These are phyloP conservation scores for Blastobasis lacticolella DNA, from an alignment of 2,888 invertebrate genomes.

Conservation along the genomic window DNA sequence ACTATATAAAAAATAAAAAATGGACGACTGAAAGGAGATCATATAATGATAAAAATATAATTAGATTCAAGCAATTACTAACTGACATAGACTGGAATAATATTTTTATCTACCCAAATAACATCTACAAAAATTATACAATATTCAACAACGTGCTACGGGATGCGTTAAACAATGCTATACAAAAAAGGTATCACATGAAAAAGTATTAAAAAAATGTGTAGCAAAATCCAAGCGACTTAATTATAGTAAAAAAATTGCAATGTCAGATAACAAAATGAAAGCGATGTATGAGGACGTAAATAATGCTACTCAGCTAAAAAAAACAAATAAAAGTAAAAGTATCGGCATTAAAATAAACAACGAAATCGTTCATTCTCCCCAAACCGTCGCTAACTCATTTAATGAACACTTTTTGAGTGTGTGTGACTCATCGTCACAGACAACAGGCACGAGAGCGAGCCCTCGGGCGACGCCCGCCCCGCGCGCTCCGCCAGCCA, in stretches of 20 bases:
- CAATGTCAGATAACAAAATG: constrained; percentile 4
- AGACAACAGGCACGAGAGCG: background rate
- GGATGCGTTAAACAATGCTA: no score
- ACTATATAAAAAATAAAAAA: background rate
- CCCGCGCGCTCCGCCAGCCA: background rate
- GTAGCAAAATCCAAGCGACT: constrained; percentile 7
- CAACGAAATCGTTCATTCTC: constrained; percentile 1
- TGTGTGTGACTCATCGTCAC: background rate
- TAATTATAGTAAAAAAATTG: constrained; percentile 4
- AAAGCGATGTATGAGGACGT: constrained; percentile 12
- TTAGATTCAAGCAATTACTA: no score
- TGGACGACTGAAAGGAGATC: background rate
- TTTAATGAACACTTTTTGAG: constrained; percentile 11
- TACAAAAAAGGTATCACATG: constrained; percentile 1
- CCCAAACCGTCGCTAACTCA: constrained; percentile 3
- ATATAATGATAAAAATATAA: background rate
- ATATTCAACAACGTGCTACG: no score
- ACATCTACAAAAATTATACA: no score
- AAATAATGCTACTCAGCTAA: constrained; percentile 8
- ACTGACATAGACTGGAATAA: no score
- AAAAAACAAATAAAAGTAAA: background rate
- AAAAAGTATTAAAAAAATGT: constrained; percentile 9
- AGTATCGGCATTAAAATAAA: constrained; percentile 6
- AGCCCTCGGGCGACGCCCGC: no score
- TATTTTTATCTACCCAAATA: no score